Evolutionary conservation across 2,888 invertebrate species (phyloP).

Genomic region (Scaeva pyrastri): DNA sequence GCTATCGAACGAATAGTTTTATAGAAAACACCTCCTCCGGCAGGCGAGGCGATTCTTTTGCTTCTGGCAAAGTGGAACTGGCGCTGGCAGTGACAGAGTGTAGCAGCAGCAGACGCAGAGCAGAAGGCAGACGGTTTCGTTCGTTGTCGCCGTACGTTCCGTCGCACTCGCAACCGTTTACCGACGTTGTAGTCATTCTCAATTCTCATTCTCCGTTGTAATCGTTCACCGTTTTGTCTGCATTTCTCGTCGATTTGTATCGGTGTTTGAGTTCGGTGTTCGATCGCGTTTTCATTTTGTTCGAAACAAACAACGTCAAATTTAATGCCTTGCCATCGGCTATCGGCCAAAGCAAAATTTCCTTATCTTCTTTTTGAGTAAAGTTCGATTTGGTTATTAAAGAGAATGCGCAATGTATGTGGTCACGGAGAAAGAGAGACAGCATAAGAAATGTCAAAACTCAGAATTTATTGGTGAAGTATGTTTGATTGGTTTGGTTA

Average conservation of each 20-base stretch:
- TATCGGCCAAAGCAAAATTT: slow-evolving; percentile 2
- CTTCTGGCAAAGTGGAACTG: slow-evolving; percentile 71
- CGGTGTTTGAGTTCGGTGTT: background rate
- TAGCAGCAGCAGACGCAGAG: background rate
- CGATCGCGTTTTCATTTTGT: slow-evolving; percentile 31
- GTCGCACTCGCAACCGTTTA: too few relatives aligned
- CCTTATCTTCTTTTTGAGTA: background rate
- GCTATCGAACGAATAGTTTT: slow-evolving; percentile 82
- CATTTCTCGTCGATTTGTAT: slow-evolving; percentile 62
- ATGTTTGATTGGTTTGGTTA: background rate
- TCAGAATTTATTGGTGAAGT: background rate
- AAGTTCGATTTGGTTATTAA: background rate
- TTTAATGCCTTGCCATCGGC: slow-evolving; percentile 46
- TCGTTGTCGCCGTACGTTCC: slow-evolving; percentile 19
- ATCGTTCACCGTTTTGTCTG: slow-evolving; percentile 47
- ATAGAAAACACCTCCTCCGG: slow-evolving; percentile 82
- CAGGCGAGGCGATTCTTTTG: slow-evolving; percentile 77
- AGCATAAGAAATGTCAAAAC: too few relatives aligned
- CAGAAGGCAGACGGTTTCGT: slow-evolving; percentile 44
- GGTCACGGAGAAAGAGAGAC: too few relatives aligned
- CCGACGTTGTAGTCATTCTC: too few relatives aligned
- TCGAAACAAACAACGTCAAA: slow-evolving; percentile 30
- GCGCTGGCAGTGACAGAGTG: too few relatives aligned
- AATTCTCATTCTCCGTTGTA: too few relatives aligned
- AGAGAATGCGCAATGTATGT: slow-evolving; percentile 51